Evolutionary conservation across 2,888 invertebrate genomes (phyloP), one percentile per base, ranked within the genome.

Genomic region (Caenorhabditis sulstoni): DNA sequence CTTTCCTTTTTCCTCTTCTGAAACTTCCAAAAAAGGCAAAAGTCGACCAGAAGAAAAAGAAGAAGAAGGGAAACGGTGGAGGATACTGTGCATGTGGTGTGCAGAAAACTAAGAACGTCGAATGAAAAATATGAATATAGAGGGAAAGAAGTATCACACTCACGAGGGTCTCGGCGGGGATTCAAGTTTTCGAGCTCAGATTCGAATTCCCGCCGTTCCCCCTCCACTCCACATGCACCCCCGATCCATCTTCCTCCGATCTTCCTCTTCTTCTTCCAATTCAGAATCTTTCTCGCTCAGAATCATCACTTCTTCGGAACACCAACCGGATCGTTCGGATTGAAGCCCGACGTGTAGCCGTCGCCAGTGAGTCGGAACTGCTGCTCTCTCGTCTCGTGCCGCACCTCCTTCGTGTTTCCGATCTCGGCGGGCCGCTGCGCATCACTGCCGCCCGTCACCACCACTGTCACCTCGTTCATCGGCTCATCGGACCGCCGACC

Each of bases 291-390:
- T n/a, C 16, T 14, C 16, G 20, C 35, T 14, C 65, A n/a, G n/a
- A n/a, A n/a, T n/a, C n/a, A n/a, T n/a, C n/a, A n/a, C n/a, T n/a
- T n/a, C n/a, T n/a, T 5, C 14, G 14, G 11, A 39, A 18, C 53
- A 64, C 75, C 16, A 79, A 87, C 88, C 87, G 87, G 84, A 67
- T 87, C 83, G 35, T 79, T 73, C 39, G 88, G 88, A 67, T 88
- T 85, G 66, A 88, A 78, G 20, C 77, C 79, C 9, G 87, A 85
- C 49, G 85, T 65, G 35, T 73, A 66, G 14, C 87, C 87, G 39
- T 82, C 75, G 23, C 88, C 88, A 55, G 70, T 78, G 59, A 88
- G 84, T 20, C 85, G 84, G 73, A 86, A 87, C 59, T 85, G 81
- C 41, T 82, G 81, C 65, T 87, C 86, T 20, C 78, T 70, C 37